Base-by-base conservation (phyloP, 2,113 vertebrate genomes). In the Passer montanus region DNA sequence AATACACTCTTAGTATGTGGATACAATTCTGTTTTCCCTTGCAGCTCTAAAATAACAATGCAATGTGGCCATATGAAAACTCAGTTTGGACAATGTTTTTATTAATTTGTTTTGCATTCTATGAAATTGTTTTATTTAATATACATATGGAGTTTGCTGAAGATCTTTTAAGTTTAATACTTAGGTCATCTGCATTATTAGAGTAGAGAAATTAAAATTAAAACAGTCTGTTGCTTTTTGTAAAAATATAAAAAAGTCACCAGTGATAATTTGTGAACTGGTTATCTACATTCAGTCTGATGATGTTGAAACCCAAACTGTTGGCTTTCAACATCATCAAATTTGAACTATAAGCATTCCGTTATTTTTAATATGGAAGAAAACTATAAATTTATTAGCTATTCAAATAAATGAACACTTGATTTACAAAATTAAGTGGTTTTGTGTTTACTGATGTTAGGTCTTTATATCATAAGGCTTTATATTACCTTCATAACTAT, bases 1-100 rank as follows among this genome's bases (percentile, higher is more conserved):
- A 97, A 97, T 95, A 95, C 28, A 55, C 39, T 95, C 62, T 87
- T 47, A 27, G 67, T 94, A 39, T 82, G 64, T 82, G 76, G 87
- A 80, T 89, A 74, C 56, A 87, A 46, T 96, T 94, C 73, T 82
- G 31, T 94, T 91, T 93, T 55, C 17, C 59, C 31, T 84, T 72
- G 41, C 66, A 87, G 66, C 64, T 77, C 56, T 78, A 50, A 80
- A 95, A 93, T 50, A 94, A 74, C 47, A 69, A 18, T 53, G 52
- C 47, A 53, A 3, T 73, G 47, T 87, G 74, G 70, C 56, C 75
- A 31, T 53, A 35, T 47, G 62, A 59, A 74, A 74, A 55, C 33
- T 77, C 59, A 41, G 16, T 77, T 89, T 89, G 59, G 35, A 47
- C 10, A 62, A 17, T 47, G 11, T 69, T 55, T 87, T 68, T 81